Percentiles rank a stretch among this genome's conserved stretches.
phyloP scores from a whole-genome alignment of 2,797 vertebrate genomes.

The Rhabdophis nuchalis region DNA sequence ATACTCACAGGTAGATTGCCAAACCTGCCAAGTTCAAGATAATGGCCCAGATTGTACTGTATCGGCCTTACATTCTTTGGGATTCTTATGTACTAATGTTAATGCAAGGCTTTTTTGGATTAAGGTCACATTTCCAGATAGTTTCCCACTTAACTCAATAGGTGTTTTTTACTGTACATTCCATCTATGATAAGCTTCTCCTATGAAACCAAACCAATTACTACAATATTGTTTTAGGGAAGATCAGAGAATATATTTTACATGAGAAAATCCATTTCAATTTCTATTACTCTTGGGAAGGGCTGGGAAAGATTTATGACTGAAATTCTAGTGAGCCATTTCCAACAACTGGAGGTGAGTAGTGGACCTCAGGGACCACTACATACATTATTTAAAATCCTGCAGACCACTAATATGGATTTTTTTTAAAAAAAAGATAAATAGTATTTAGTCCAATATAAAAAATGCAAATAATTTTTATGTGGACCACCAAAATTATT shows the following conservation, averaged over 20 bases:
- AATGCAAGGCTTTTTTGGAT: neutral
- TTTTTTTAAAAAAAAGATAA: too few species aligned
- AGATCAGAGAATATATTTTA: neutral
- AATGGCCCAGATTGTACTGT: neutral
- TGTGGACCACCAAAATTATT: too few species aligned
- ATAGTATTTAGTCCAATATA: too few species aligned
- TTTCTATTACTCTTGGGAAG: neutral
- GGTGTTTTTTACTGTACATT: neutral
- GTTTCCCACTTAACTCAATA: neutral
- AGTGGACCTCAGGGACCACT: too few species aligned
- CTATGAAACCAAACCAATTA: neutral
- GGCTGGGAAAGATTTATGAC: neutral
- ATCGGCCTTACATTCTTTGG: neutral
- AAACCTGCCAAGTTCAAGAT: neutral
- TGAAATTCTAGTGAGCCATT: neutral
- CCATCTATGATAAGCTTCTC: neutral
- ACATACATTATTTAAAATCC: too few species aligned
- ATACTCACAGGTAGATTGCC: neutral
- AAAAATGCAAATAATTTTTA: too few species aligned
- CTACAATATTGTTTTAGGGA: neutral
- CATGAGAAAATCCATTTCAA: neutral
- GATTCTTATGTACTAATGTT: neutral
- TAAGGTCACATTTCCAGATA: neutral
- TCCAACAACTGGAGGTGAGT: neutral
- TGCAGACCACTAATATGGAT: too few species aligned